Evolutionary conservation across 2,888 invertebrate genomes (phyloP), one percentile per base, ranked within the genome.

Genomic region (Coelinius sp.): DNA sequence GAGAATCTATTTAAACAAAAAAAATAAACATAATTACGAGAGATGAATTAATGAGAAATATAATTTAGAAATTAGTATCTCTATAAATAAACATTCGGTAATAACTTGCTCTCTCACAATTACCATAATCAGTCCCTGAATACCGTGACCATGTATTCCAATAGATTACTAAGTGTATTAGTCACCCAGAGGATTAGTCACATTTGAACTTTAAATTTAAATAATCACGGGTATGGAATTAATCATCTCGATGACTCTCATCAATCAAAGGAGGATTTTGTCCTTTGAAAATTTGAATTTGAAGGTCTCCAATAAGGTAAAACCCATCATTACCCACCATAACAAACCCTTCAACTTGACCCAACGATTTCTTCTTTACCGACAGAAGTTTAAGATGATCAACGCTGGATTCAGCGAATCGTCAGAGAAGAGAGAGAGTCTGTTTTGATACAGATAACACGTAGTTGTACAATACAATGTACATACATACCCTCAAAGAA

Each of bases 401-500:
- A n/a, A n/a, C n/a, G n/a, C n/a, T n/a, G n/a, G n/a, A n/a, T n/a
- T n/a, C n/a, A n/a, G n/a, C n/a, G n/a, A n/a, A n/a, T n/a, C n/a
- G n/a, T n/a, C n/a, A n/a, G n/a, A n/a, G n/a, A n/a, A n/a, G n/a
- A n/a, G n/a, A n/a, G n/a, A n/a, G n/a, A n/a, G n/a, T n/a, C n/a
- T n/a, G n/a, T n/a, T n/a, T n/a, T n/a, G n/a, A 46, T 17, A 25
- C 27, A 2, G 14, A 27, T 2, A 56, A 46, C 31, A 56, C 56
- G 17, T 31, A 53, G 53, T 53, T 53, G 56, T 56, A 14, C n/a
- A 56, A 22, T 31, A 56, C 56, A 56, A 27, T n/a, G 14, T 56
- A 53, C 25, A 53, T 5, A 31, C n/a, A n/a, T n/a, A n/a, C n/a
- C 27, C 14, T 74, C 66, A 53, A 62, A 70, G 68, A 68, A 66